A percentile compares a stretch with the other conserved stretches of the same genome.
phyloP scores from a whole-genome alignment of 2,888 invertebrate species.

The Parthenolecanium corni region DNA sequence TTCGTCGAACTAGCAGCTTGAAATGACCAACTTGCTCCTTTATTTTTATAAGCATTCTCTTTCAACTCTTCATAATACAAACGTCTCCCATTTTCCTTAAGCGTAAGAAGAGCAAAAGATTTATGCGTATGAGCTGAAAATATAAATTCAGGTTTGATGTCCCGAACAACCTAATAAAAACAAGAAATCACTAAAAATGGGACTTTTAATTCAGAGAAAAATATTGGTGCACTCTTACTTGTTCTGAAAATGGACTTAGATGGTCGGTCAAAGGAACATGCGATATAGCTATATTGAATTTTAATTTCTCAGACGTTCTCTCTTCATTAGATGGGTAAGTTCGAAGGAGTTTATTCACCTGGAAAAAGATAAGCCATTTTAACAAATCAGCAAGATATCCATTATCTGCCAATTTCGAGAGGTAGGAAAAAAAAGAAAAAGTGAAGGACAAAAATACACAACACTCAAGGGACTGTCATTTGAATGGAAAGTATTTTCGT shows the following conservation, averaged over 20 bases:
- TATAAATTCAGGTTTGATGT: slow-evolving; percentile 54
- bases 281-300: slow-evolving; percentile 49
- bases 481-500: no score
- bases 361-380: no score
- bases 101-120: slow-evolving; percentile 44
- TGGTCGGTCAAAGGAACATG: slow-evolving; percentile 56
- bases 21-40: slow-evolving; percentile 5
- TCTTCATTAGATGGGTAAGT: slow-evolving; percentile 29
- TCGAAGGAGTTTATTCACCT: slow-evolving; percentile 33
- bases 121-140: slow-evolving; percentile 59
- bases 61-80: slow-evolving; percentile 20
- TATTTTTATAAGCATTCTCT: slow-evolving; percentile 7
- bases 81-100: slow-evolving; percentile 28
- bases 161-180: slow-evolving; percentile 49
- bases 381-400: no score
- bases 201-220: no score
- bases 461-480: no score
- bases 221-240: slow-evolving; percentile 31
- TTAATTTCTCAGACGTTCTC: not conserved
- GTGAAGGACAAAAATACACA: no score
- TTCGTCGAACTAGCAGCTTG: slow-evolving; percentile 7
- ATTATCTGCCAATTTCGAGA: no score
- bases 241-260: slow-evolving; percentile 45
- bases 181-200: no score
- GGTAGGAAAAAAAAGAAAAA: no score